A percentile compares a stretch with the other conserved stretches of the same genome.
phyloP scores from a whole-genome alignment of 2,888 invertebrate species.

The Protonemura montana region DNA sequence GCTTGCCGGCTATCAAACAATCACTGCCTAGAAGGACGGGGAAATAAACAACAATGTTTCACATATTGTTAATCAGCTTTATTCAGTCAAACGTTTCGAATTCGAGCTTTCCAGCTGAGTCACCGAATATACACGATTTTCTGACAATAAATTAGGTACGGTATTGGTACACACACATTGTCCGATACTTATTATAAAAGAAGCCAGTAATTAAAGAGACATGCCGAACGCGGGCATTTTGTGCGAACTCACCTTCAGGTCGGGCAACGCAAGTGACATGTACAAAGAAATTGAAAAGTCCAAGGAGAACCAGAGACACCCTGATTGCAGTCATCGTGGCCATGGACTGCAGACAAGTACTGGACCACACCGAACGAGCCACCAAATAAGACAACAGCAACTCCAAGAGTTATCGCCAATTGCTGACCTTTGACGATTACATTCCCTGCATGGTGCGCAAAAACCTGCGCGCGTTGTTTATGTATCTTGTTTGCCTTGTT shows the following conservation, averaged over 20 bases:
- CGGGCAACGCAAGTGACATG: neutral
- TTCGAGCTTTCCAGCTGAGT: neutral
- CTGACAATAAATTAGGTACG: neutral
- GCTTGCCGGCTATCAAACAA: neutral
- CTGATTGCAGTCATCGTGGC: neutral
- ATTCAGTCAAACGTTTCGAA: neutral
- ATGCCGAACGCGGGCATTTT: no score
- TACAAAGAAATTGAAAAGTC: neutral
- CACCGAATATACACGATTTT: neutral
- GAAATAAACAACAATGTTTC: neutral
- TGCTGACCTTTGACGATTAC: neutral
- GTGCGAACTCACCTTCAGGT: neutral
- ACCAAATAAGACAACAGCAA: neutral
- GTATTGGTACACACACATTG: neutral
- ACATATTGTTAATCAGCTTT: neutral
- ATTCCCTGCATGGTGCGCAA: no score
- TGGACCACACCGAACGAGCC: neutral
- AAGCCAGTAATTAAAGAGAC: neutral
- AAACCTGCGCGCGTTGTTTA: no score
- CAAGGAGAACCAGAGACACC: neutral
- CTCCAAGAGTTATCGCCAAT: neutral
- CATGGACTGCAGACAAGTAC: neutral
- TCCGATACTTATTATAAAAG: neutral
- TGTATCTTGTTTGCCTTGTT: no score
- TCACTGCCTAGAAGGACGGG: neutral